Percentiles rank a stretch among this genome's conserved stretches.
These are phyloP conservation scores for Stegodyphus dumicola DNA, from an alignment of 1,140 invertebrate species.

Conservation along the genomic window DNA sequence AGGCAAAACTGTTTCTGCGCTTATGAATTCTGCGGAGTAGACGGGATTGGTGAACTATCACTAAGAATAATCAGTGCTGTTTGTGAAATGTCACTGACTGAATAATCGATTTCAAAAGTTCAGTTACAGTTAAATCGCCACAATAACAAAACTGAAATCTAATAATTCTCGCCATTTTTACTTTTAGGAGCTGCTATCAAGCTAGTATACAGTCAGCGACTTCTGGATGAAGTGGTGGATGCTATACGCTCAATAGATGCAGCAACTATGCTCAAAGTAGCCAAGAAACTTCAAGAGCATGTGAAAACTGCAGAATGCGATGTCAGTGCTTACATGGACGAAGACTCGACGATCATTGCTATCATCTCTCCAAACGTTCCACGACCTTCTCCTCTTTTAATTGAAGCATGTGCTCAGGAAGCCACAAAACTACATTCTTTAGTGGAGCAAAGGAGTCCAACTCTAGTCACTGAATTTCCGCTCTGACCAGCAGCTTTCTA, in stretches of 20 bases:
- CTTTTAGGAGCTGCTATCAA: slow-evolving; percentile 76
- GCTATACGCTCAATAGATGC: slow-evolving; percentile 71
- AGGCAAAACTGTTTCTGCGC: too few relatives aligned
- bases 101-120: too few relatives aligned
- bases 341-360: slow-evolving; percentile 85
- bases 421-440: slow-evolving; percentile 84
- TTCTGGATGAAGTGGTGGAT: slow-evolving; percentile 71
- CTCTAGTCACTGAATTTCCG: slow-evolving; percentile 49
- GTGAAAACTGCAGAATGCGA: slow-evolving; percentile 84
- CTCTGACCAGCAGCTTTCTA: slow-evolving; percentile 25
- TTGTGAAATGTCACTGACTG: too few relatives aligned
- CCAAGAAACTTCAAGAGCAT: slow-evolving; percentile 78
- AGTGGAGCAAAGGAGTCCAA: slow-evolving; percentile 70
- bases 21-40: too few relatives aligned
- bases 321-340: slow-evolving; percentile 81
- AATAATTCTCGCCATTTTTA: neutral
- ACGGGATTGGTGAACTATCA: too few relatives aligned
- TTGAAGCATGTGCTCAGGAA: slow-evolving; percentile 85
- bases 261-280: slow-evolving; percentile 77
- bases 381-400: slow-evolving; percentile 76
- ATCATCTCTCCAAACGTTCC: slow-evolving; percentile 74
- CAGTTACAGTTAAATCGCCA: too few relatives aligned
- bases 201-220: slow-evolving; percentile 75
- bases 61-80: too few relatives aligned
- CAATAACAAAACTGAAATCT: too few relatives aligned